Conservation (phyloP, 2,888 invertebrate genomes). For the Sturmia bella region DNA sequence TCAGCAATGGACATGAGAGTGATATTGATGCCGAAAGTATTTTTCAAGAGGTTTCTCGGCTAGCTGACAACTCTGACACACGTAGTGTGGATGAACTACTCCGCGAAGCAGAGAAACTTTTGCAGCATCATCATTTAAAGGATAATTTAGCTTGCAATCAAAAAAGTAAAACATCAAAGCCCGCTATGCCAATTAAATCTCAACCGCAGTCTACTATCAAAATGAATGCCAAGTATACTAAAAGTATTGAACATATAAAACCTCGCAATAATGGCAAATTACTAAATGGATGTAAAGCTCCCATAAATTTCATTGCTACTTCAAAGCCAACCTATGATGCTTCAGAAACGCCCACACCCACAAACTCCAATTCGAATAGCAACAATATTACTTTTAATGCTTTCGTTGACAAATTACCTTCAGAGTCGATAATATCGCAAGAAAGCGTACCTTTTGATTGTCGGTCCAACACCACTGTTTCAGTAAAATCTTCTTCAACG, state of each 20-base stretch:
- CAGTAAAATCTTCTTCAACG: conserved; percentile 50
- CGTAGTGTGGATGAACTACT: conserved; percentile 85
- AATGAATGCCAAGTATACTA: conserved; percentile 75
- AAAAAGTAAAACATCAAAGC: conserved; percentile 42
- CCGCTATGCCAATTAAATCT: not conserved
- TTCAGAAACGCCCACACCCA: conserved; percentile 64
- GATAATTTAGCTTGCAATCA: conserved; percentile 55
- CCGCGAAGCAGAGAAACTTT: conserved; percentile 84
- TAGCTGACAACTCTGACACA: conserved; percentile 82
- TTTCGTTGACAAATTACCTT: conserved; percentile 79
- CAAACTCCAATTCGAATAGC: conserved; percentile 44
- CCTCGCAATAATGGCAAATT: conserved; percentile 47
- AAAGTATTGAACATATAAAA: conserved; percentile 62
- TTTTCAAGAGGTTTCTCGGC: conserved; percentile 86
- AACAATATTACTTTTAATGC: conserved; percentile 70
- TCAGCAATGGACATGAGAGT: conserved; percentile 62
- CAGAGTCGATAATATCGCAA: conserved; percentile 80
- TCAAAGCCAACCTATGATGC: not conserved
- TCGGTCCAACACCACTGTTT: conserved; percentile 71
- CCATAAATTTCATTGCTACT: conserved; percentile 4
- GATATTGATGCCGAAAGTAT: conserved; percentile 86
- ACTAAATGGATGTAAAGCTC: conserved; percentile 39
- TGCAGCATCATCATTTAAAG: conserved; percentile 77
- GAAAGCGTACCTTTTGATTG: conserved; percentile 80
- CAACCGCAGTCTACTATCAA: conserved; percentile 70